Base-by-base conservation (phyloP, 1,140 invertebrate genomes). In the Drosophila eugracilis region DNA sequence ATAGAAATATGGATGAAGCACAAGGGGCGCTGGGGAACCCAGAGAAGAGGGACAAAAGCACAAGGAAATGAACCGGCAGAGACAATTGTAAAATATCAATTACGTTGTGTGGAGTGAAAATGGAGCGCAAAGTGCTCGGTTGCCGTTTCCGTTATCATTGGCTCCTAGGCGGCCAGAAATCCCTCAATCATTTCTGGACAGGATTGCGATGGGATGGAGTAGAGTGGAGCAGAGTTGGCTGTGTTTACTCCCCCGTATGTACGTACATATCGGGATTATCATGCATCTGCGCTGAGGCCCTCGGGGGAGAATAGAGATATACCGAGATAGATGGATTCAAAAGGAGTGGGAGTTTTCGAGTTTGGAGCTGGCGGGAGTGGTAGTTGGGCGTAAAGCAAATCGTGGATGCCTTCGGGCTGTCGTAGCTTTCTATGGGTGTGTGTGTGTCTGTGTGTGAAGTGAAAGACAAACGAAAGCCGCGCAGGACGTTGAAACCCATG, bases 31-130 rank as follows among this genome's bases (percentile, higher is more conserved):
- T 22, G 14, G n/a, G 50, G 30, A 26, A 12, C 4, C 10, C 2
- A 17, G 69, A 10, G 5, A 5, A 26, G 17, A 28, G 22, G 22
- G 28, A 19, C 9, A 14, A 32, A 39, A 39, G 36, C 36, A 15
- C 36, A 39, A 42, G 39, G 24, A 42, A 53, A 41, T 75, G 24
- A 63, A 66, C 32, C 48, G 42, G 28, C 52, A 59, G 73, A 63
- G 48, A 84, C 81, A 85, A 86, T 86, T 80, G 80, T 73, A 80
- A 85, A 86, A 85, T 85, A 85, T 85, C 80, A 85, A 85, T 85
- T 85, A 85, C 80, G 67, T 41, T 80, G 84, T 76, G 84, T 55
- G 70, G 70, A 75, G 71, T 75, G 71, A 63, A 72, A 72, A 72
- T 72, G 54, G 52, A 69, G 67, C 76, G 81, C 57, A 80, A 80